These are phyloP conservation scores for Drosophila dunni DNA, from an alignment of 1,140 invertebrate genomes.

Conservation along the genomic window DNA sequence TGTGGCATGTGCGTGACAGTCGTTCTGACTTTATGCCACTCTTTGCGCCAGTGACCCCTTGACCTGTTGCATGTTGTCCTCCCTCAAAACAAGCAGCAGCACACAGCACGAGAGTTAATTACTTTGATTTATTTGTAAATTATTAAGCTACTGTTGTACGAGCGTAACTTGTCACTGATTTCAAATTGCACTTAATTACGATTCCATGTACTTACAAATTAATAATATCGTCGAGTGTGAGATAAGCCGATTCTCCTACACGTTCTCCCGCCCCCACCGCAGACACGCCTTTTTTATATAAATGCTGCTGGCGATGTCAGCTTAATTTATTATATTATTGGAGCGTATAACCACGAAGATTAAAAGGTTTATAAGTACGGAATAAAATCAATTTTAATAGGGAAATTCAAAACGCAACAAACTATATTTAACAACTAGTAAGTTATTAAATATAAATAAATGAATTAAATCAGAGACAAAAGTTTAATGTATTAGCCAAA, in stretches of 20 bases:
- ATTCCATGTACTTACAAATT: slow-evolving; percentile 73
- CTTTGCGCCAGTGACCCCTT: slow-evolving; percentile 52
- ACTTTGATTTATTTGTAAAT: slow-evolving; percentile 77
- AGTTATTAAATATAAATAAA: no score
- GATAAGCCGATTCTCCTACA: slow-evolving; percentile 12
- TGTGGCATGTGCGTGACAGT: slow-evolving; percentile 41
- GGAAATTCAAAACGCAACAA: no score
- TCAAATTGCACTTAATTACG: slow-evolving; percentile 77
- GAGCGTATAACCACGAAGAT: no score
- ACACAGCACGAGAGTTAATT: slow-evolving; percentile 58
- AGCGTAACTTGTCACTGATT: slow-evolving; percentile 71
- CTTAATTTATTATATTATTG: no score
- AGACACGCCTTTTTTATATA: not conserved
- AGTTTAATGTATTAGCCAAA: no score
- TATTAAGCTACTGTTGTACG: slow-evolving; percentile 40
- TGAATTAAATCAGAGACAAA: no score
- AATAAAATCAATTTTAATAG: no score
- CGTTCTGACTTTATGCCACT: not conserved
- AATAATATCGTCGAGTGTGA: slow-evolving; percentile 52
- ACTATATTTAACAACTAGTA: no score
- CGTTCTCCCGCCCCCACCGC: not conserved
- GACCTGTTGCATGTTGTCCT: slow-evolving; percentile 68
- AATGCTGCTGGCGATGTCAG: no score
- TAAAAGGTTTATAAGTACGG: no score
- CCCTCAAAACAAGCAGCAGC: slow-evolving; percentile 2